These are phyloP conservation scores for Sus cebifrons DNA, from an alignment of 2,797 vertebrate species.

Conservation along the genomic window DNA sequence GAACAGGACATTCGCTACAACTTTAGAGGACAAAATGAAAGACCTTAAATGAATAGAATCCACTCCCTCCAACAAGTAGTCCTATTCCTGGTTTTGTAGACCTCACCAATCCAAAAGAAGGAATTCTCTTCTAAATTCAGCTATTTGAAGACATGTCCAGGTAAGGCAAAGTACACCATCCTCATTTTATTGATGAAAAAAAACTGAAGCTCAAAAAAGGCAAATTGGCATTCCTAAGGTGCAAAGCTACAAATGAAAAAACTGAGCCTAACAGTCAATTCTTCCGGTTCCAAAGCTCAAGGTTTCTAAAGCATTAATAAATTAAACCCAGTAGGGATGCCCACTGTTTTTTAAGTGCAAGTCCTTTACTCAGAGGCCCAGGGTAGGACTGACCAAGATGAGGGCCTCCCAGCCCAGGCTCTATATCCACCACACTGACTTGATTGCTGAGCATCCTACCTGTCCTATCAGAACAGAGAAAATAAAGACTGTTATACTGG, in stretches of 20 bases:
- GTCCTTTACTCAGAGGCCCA: neutral
- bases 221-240: neutral
- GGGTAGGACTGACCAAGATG: neutral
- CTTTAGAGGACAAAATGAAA: constrained; percentile 5
- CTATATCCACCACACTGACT: neutral
- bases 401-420: neutral
- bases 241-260: constrained; percentile 46
- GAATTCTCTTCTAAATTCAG: constrained; percentile 47
- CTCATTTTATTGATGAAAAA: constrained; percentile 55
- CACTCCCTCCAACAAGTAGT: neutral
- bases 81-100: constrained; percentile 25
- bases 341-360: neutral
- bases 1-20: neutral
- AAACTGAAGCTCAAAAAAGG: constrained; percentile 16
- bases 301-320: constrained; percentile 32
- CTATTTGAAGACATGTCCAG: neutral
- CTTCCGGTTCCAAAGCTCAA: constrained; percentile 25
- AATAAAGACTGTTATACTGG: constrained; percentile 83
- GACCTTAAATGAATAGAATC: constrained; percentile 29
- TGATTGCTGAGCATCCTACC: neutral
- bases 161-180: neutral
- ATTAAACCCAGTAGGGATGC: constrained; percentile 14
- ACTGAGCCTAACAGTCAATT: neutral
- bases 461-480: neutral
- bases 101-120: neutral